Evolutionary conservation across 1,140 invertebrate species (phyloP), one percentile per base, ranked within the genome.

Genomic region (Platyscapa corneri): DNA sequence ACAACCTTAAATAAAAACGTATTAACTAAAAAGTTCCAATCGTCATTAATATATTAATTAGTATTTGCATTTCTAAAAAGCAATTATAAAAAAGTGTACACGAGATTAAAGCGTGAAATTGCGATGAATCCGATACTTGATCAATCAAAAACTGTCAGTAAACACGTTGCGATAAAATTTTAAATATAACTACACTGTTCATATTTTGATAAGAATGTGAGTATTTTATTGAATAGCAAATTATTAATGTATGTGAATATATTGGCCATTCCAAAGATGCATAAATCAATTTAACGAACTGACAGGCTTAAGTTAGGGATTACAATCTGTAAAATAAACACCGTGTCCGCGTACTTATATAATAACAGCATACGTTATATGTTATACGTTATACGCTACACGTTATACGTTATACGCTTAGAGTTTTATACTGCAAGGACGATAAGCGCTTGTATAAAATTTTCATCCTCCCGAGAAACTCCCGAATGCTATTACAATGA

Each of bases 251-350:
- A 72, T 23, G 39, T 72, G n/a, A n/a, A 39, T 32, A 72, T 72
- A 46, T 70, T 18, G 60, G 5, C 23, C n/a, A 46, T 81, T 46
- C n/a, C 37, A 32, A 18, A 81, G 16, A 23, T 37, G 10, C 10
- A 49, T 49, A 81, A 81, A 81, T 81, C 60, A 46, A 42, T 81
- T 42, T 67, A 70, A 70, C 37, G 60, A 65, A 49, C 39, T 30
- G 42, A 65, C 32, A 65, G 27, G 12, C 56, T 60, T 79, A 64
- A 79, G 32, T 72, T 72, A 72, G 34, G 37, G 14, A 72, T 72
- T 72, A n/a, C n/a, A 37, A 72, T 72, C 34, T 39, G 34, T 39
- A 72, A 72, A 72, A 12, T 39, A 67, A 67, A 67, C n/a, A 64
- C 60, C 16, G 18, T 39, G 67, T 39, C 67, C 27, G 27, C 27